Base-by-base conservation (phyloP, 2,113 vertebrate species). In the Genyomyrus donnyi region DNA sequence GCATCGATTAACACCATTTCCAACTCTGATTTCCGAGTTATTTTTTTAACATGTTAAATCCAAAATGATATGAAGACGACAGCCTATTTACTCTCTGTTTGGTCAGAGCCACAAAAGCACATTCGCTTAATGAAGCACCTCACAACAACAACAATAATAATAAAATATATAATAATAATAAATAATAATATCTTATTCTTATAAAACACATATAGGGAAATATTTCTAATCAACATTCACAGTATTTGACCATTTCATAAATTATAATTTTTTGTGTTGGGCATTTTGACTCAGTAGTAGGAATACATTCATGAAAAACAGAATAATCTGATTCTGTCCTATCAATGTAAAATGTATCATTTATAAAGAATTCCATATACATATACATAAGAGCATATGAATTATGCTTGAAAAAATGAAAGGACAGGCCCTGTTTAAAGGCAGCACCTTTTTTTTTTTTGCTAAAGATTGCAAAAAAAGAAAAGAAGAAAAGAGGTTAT, bases 341-440 rank as follows among this genome's bases (percentile, higher is more conserved):
- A 87, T 94, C 95, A 96, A 96, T 95, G 94, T 95, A 96, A 96
- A 85, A 13, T n/a, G 10, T 42, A n/a, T 45, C 17, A n/a, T 85
- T 46, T 24, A 46, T 11, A 85, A 48, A 49, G 15, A 46, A 80
- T 80, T 5, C 17, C 3, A 24, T n/a, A 45, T n/a, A 84, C 17
- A 85, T 27, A 49, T 49, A 49, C 45, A 85, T 85, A 48, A 84
- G 35, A 84, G 80, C 39, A 84, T 17, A 53, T 27, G 17, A 88
- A 87, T 19, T 58, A 56, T 21, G 15, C 17, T 50, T 42, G 27
- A 13, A 19, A 88, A 88, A 88, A 88, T 31, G 31, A 88, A 39
- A 46, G 42, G 39, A 48, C n/a, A 31, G 31, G 19, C 27, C 39
- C 88, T 48, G 45, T 2, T 70, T 24, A 88, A 88, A 74, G 88